Evolutionary conservation across 2,888 invertebrate species (phyloP).

Genomic region (Metacarcinus magister): DNA sequence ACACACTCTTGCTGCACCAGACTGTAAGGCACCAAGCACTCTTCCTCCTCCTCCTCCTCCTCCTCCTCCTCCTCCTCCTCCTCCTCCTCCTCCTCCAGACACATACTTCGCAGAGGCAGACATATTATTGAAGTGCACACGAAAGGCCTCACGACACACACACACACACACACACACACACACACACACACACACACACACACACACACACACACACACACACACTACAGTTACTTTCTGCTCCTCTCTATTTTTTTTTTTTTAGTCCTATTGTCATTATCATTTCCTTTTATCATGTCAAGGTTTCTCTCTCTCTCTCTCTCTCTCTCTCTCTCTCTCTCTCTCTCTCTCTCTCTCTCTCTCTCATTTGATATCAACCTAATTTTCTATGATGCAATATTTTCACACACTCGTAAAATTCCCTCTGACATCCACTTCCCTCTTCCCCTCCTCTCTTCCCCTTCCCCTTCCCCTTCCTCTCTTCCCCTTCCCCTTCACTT

Average conservation of each 20-base stretch:
- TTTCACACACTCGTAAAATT: neutral
- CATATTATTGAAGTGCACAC: conserved; percentile 5
- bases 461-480: neutral
- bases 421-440: neutral
- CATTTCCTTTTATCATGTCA: neutral
- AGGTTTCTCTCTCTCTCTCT: neutral
- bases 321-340: conserved; percentile 2
- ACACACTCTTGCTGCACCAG: neutral
- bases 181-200: conserved; percentile 48
- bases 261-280: neutral
- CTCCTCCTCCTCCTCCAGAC: neutral
- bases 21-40: neutral
- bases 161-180: conserved; percentile 48
- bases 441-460: neutral
- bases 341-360: conserved; percentile 8
- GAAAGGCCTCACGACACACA: neutral
- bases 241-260: neutral
- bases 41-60: conserved; percentile 17
- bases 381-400: neutral
- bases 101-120: neutral
- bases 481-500: neutral
- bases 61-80: conserved; percentile 4
- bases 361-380: neutral
- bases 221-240: neutral
- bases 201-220: conserved; percentile 22